Conservation (phyloP, 2,888 invertebrate species). For the Gymnoscelis rufifasciata region DNA sequence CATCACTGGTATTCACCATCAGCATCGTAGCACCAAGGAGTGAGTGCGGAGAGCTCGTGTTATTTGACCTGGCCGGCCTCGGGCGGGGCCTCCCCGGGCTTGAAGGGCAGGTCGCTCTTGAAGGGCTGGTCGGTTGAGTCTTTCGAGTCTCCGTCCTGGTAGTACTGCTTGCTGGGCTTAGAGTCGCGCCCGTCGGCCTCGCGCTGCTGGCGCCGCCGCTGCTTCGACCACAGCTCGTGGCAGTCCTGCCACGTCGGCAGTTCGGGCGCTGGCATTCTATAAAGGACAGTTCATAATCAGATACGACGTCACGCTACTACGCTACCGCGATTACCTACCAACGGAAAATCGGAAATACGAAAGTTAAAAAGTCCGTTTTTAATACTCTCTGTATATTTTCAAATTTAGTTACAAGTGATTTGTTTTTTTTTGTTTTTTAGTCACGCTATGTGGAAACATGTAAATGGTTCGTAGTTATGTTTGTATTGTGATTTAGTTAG, state of each 20-base stretch:
- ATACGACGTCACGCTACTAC: not conserved
- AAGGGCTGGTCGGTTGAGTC: constrained; percentile 40
- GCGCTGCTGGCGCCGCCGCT: constrained; percentile 89
- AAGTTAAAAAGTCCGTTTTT: too few relatives aligned
- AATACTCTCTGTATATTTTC: too few relatives aligned
- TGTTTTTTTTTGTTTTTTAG: too few relatives aligned
- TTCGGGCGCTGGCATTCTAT: constrained; percentile 89
- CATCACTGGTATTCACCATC: constrained; percentile 21
- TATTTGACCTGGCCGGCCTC: constrained; percentile 68
- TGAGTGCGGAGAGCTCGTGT: constrained; percentile 41
- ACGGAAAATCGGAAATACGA: too few relatives aligned
- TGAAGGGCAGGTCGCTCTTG: constrained; percentile 42
- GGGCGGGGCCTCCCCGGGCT: constrained; percentile 46
- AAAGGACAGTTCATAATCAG: constrained; percentile 15
- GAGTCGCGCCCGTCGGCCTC: constrained; percentile 82
- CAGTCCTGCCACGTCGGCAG: constrained; percentile 98
- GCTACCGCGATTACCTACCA: too few relatives aligned
- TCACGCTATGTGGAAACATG: too few relatives aligned
- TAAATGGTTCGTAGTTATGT: too few relatives aligned
- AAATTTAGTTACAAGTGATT: too few relatives aligned
- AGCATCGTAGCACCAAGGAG: constrained; percentile 28
- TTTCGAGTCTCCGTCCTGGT: constrained; percentile 37
- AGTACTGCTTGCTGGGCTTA: constrained; percentile 42
- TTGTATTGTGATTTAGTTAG: too few relatives aligned
- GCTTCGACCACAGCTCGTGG: constrained; percentile 99